These are phyloP conservation scores for Leptodactylus fallax DNA, from an alignment of 2,797 vertebrate genomes.

Conservation along the genomic window DNA sequence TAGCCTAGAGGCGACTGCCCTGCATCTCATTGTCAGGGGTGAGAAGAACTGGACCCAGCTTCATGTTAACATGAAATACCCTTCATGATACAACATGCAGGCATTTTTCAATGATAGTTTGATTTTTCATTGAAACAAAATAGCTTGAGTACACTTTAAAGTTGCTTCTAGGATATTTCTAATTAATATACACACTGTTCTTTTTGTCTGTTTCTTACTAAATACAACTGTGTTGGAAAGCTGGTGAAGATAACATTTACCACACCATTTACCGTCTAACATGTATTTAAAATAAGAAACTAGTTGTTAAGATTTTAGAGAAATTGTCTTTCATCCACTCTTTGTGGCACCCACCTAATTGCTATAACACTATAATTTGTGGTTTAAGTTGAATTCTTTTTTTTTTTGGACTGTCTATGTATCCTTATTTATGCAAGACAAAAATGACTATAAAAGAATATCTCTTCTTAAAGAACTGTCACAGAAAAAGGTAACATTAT, in stretches of 20 bases:
- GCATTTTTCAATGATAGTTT: too few species aligned
- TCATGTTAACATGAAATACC: too few species aligned
- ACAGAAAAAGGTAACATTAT: neutral
- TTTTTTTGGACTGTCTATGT: conserved; percentile 33
- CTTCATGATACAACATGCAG: too few species aligned
- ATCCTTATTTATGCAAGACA: conserved; percentile 37
- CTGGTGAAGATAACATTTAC: neutral
- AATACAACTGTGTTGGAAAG: conserved; percentile 31
- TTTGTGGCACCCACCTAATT: conserved; percentile 54
- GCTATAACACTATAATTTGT: conserved; percentile 43
- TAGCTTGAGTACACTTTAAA: neutral
- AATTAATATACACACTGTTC: conserved; percentile 24
- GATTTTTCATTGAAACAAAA: neutral
- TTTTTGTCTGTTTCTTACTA: neutral
- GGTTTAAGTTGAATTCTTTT: conserved; percentile 32
- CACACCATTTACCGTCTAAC: conserved; percentile 37
- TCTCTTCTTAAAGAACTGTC: neutral
- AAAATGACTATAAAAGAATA: conserved; percentile 19
- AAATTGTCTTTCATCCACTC: conserved; percentile 52
- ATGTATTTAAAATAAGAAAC: conserved; percentile 56
- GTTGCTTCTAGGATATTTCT: neutral
- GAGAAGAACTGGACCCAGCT: too few species aligned
- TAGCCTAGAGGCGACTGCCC: too few species aligned
- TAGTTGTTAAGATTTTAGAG: conserved; percentile 58
- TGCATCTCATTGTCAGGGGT: too few species aligned